phyloP scores from a whole-genome alignment of 2,797 vertebrate species.

The Iguana delicatissima region DNA sequence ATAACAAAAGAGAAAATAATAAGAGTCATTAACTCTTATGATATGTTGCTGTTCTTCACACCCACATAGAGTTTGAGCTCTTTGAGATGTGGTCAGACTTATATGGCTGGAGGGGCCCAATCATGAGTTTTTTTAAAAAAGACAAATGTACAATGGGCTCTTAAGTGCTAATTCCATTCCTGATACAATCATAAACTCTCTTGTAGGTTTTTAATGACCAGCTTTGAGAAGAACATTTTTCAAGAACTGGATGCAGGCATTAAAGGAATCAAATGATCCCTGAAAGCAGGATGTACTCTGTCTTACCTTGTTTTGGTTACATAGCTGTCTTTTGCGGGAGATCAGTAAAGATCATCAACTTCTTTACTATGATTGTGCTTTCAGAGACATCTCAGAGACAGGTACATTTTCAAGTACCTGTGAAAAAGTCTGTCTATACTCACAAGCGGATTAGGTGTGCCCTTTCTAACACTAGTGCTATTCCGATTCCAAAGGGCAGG shows the following conservation, averaged over 20 bases:
- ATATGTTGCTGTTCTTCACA: background rate
- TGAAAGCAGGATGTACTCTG: background rate
- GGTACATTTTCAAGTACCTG: too few species aligned
- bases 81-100: background rate
- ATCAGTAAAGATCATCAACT: background rate
- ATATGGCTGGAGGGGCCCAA: background rate
- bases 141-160: background rate
- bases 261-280: background rate
- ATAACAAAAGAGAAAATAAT: background rate
- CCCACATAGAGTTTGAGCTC: background rate
- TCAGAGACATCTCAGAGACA: background rate
- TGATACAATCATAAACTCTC: background rate
- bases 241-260: background rate
- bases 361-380: background rate
- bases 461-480: background rate
- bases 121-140: background rate
- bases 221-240: background rate
- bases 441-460: background rate
- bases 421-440: background rate
- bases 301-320: background rate
- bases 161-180: background rate
- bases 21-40: conserved; percentile 19
- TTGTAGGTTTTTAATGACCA: conserved; percentile 9
- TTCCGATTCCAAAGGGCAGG: background rate
- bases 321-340: background rate